Conservation (phyloP, 2,888 invertebrate genomes). For the Drosophila rubida region DNA sequence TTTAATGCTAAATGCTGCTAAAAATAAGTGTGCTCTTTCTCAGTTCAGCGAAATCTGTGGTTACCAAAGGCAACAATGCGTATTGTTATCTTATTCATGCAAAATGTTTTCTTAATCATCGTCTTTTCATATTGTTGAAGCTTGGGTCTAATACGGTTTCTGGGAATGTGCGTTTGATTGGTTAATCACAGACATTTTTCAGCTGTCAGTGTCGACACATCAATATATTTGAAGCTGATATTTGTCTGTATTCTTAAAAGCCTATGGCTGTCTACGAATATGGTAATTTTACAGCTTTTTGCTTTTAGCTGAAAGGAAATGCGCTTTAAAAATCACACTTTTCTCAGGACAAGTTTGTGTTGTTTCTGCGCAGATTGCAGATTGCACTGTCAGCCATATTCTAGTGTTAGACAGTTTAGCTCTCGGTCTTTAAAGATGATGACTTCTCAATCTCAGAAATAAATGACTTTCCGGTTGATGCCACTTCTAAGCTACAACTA, state of each 20-base stretch:
- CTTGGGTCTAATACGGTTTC: not conserved
- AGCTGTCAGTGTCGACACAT: not conserved
- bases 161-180: not conserved
- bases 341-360: not conserved
- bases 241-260: no score
- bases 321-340: not conserved
- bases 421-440: not conserved
- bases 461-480: not conserved
- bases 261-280: no score
- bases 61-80: not conserved
- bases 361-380: not conserved
- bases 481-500: not conserved
- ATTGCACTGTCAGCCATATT: not conserved
- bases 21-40: not conserved
- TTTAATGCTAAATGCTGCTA: not conserved
- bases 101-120: constrained; percentile 1
- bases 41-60: not conserved
- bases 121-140: not conserved
- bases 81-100: not conserved
- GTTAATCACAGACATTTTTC: not conserved
- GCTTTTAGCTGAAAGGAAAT: no score
- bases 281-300: no score
- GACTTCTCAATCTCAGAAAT: not conserved
- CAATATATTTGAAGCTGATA: no score
- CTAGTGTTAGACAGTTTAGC: not conserved